Base-by-base conservation (phyloP, 2,888 invertebrate genomes). In the Salticus scenicus region DNA sequence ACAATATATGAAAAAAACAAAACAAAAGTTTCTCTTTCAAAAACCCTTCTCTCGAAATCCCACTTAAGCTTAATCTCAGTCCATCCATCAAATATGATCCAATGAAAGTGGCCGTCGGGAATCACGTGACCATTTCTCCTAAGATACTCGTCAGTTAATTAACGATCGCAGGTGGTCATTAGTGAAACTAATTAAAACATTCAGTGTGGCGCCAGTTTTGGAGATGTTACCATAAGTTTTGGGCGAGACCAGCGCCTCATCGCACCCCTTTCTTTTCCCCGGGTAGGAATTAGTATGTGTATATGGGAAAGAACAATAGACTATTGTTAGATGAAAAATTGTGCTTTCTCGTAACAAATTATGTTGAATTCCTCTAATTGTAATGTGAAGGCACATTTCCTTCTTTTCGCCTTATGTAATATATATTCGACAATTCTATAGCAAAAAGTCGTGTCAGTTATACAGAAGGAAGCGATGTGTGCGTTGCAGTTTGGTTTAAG, bases 151-250 rank as follows among this genome's bases (percentile, higher is more conserved):
- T 80, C 74, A 27, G 76, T 72, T 76, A 83, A 83, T 83, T 76
- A 83, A 77, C 70, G 83, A 83, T 71, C 77, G 83, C 83, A 83
- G 83, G 83, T 83, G 83, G 83, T 83, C 83, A 83, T 83, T 83
- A 83, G 72, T 41, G 33, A 71, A 83, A 77, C 83, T 83, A 83
- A 83, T 83, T 83, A 83, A 82, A 82, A 82, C 75, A 71, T 82
- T 82, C 70, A 71, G 41, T 42, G 28, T 47, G 66, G 70, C 71
- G 66, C 76, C 63, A 57, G 47, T 57, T 81, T 67, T 80, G 63
- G 69, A 66, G 71, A 66, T 17, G 74, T 57, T 69, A 41, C 67
- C 73, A 81, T 81, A 75, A 75, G 81, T 81, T 75, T 81, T 31
- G 66, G 37, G 12, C 37, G 28, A 10, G 71, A 30, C 42, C 72